Conservation (phyloP, 2,113 vertebrate species). For the Poeciliopsis retropinna region DNA sequence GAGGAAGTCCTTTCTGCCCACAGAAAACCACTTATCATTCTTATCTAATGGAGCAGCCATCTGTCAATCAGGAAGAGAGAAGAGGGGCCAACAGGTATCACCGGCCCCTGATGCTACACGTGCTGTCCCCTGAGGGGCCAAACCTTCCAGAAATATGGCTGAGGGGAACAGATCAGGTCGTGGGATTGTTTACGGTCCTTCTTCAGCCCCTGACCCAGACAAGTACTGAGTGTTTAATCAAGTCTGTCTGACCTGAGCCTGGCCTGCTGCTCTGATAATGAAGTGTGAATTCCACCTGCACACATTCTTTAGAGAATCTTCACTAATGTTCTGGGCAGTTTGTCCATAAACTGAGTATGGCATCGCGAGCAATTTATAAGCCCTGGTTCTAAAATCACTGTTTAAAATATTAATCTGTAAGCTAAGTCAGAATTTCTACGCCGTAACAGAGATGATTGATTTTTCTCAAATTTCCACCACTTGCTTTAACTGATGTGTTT, state of each 20-base stretch:
- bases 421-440: too few species aligned
- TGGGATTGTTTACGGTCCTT: conserved; percentile 65
- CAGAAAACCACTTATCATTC: conserved; percentile 92
- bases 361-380: neutral
- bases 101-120: conserved; percentile 4
- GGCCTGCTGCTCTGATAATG: conserved; percentile 10
- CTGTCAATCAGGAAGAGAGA: conserved; percentile 87
- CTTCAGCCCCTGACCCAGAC: conserved; percentile 22
- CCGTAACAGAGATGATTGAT: too few species aligned
- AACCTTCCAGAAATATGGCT: conserved; percentile 28
- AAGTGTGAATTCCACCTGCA: neutral
- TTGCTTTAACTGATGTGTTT: too few species aligned
- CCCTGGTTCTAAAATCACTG: neutral
- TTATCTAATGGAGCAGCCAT: conserved; percentile 93
- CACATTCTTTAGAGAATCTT: neutral
- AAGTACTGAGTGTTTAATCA: conserved; percentile 1
- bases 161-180: conserved; percentile 42
- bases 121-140: conserved; percentile 51
- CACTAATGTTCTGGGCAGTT: neutral
- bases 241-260: conserved; percentile 13
- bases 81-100: conserved; percentile 71
- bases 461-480: too few species aligned
- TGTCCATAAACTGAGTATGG: neutral
- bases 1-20: conserved; percentile 92
- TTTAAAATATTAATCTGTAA: too few species aligned